Evolutionary conservation across 2,888 invertebrate species (phyloP), one percentile per base, ranked within the genome.

Genomic region (Troglohyphantes excavatus): DNA sequence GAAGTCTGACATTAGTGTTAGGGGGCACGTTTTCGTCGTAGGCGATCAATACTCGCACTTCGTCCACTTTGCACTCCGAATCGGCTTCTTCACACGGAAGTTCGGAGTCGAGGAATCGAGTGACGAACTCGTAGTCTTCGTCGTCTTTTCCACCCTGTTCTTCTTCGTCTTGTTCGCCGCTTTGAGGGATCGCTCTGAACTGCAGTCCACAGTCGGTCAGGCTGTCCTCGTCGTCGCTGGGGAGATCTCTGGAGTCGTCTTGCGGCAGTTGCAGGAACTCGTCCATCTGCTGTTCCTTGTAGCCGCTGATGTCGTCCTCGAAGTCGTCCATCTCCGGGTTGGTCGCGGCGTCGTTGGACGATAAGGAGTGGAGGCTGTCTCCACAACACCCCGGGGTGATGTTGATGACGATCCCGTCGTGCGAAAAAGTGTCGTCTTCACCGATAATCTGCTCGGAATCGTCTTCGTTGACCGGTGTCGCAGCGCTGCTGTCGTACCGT

Each of bases 1-100:
- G 98, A 1, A 99, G 94, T 92, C 98, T 98, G 53, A 99, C 95
- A 92, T 98, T 98, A 0, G 98, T 98, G 7, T 98, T 98, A 0
- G 98, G 97, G 0, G 98, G 97, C 91, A 99, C 94, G 9, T 98
- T 98, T 0, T 98, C 98, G 92, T 98, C 97, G 93, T 99, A 99
- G 0, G 99, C 98, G 7, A 98, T 98, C 93, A 96, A 98, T 6
- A 99, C 98, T 95, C 98, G 96, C 39, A 95, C 94, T 82, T 94
- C 93, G 21, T 87, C 79, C 0, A 21, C 53, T 0, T 29, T 13
- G 13, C 46, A 29, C 9, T 82, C 82, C 19, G 33, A 19, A 11
- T 88, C 75, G 6, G 19, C 33, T 6, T 73, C 73, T 6, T 46
- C 11, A 33, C 65, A 65, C 13, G 82, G 33, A 0, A 19, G 43